Conservation (phyloP, 2,888 invertebrate species). For the Epinotia ramella region DNA sequence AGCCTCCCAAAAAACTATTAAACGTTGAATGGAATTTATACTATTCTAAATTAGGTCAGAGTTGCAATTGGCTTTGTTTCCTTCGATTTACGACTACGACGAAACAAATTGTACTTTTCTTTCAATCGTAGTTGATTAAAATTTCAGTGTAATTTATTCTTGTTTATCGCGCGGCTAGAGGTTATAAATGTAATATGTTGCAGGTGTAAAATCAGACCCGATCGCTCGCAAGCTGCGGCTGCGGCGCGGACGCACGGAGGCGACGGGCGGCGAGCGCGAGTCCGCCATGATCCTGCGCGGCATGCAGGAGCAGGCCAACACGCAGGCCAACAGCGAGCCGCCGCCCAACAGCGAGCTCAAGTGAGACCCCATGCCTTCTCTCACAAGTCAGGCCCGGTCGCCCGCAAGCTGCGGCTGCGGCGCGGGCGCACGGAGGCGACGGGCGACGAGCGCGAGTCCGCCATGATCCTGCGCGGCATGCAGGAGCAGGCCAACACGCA, state of each 20-base stretch:
- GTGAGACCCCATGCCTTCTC: slow-evolving; percentile 71
- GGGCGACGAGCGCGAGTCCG: slow-evolving; percentile 87
- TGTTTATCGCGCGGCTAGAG: no score
- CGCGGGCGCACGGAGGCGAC: slow-evolving; percentile 90
- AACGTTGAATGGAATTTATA: no score
- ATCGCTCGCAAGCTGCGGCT: slow-evolving; percentile 97
- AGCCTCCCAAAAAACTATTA: no score
- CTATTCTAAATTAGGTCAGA: no score
- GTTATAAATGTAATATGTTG: no score
- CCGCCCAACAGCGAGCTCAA: slow-evolving; percentile 87
- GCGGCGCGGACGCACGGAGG: slow-evolving; percentile 89
- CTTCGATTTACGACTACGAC: no score
- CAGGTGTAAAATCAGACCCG: slow-evolving; percentile 89
- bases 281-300: slow-evolving; percentile 95
- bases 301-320: slow-evolving; percentile 87
- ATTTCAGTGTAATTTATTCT: no score
- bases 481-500: slow-evolving; percentile 88
- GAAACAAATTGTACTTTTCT: no score
- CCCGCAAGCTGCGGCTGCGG: slow-evolving; percentile 95
- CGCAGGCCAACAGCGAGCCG: slow-evolving; percentile 87
- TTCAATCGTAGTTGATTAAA: no score
- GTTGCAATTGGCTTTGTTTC: no score
- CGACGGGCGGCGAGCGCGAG: slow-evolving; percentile 87
- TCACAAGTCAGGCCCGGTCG: slow-evolving; percentile 92
- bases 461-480: slow-evolving; percentile 94